Conservation (phyloP, 1,140 invertebrate species). For the Dendrolimus punctatus region DNA sequence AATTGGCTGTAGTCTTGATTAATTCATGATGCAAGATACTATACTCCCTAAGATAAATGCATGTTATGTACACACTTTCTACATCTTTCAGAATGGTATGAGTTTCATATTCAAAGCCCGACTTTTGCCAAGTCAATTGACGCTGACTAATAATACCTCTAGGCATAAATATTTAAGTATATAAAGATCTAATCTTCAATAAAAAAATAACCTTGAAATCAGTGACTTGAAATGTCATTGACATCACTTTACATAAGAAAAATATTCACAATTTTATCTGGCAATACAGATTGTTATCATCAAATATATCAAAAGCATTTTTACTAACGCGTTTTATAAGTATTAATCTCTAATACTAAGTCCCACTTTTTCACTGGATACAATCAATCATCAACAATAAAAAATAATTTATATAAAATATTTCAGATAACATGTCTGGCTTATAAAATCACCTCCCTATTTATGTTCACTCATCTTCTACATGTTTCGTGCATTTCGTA, state of each 20-base stretch:
- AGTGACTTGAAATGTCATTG: constrained; percentile 64
- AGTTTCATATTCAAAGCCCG: constrained; percentile 45
- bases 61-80: constrained; percentile 60
- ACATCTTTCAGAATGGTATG: constrained; percentile 43
- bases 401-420: constrained; percentile 68
- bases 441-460: constrained; percentile 38
- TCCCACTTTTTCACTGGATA: constrained; percentile 60
- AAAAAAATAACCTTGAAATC: constrained; percentile 61
- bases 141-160: constrained; percentile 43
- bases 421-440: constrained; percentile 41
- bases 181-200: constrained; percentile 60
- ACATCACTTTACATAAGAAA: constrained; percentile 66
- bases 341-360: constrained; percentile 59
- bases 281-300: constrained; percentile 68
- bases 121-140: constrained; percentile 40
- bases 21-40: constrained; percentile 53
- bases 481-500: constrained; percentile 75
- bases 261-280: constrained; percentile 71
- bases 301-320: constrained; percentile 59
- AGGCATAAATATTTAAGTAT: constrained; percentile 57
- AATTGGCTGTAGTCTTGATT: constrained; percentile 52
- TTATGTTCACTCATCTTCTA: constrained; percentile 69
- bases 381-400: constrained; percentile 59
- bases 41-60: constrained; percentile 62
- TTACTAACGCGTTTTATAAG: constrained; percentile 24